Conservation (phyloP, 2,113 vertebrate genomes). For the Mormyrus iriodes region DNA sequence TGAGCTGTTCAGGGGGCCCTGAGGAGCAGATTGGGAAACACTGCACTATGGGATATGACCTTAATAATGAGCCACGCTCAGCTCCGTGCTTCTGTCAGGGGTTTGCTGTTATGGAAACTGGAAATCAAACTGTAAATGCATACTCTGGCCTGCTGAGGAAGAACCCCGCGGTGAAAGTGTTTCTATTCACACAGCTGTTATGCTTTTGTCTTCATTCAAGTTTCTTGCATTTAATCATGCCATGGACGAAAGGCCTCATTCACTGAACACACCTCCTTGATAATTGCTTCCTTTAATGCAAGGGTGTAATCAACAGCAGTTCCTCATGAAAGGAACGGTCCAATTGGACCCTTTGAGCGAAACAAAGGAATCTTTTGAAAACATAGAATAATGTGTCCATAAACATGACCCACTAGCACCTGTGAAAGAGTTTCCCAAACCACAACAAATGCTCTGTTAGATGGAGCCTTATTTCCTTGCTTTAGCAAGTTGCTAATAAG, state of each 20-base stretch:
- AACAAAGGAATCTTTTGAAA: slow-evolving; percentile 3
- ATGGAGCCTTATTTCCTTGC: not conserved
- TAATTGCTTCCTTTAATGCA: not conserved
- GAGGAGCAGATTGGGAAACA: not conserved
- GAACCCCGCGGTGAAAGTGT: not conserved
- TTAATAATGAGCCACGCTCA: not conserved
- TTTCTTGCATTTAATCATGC: not conserved
- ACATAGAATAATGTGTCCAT: not conserved
- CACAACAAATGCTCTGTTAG: slow-evolving; percentile 12
- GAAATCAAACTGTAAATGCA: not conserved
- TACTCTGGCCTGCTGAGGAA: not conserved
- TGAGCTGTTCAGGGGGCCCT: not conserved
- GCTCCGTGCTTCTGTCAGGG: not conserved
- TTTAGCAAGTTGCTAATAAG: slow-evolving; percentile 11
- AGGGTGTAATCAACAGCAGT: slow-evolving; percentile 8
- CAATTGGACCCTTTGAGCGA: not conserved
- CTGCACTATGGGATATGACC: not conserved
- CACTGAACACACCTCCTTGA: not conserved
- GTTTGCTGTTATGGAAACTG: not conserved
- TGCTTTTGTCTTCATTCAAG: not conserved
- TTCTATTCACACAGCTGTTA: not conserved
- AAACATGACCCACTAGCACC: slow-evolving; percentile 1
- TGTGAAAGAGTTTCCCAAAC: not conserved
- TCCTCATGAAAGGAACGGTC: slow-evolving; percentile 9
- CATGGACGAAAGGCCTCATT: not conserved